Evolutionary conservation across 2,888 invertebrate species (phyloP), one percentile per base, ranked within the genome.

Genomic region (Nomada goodeniana): DNA sequence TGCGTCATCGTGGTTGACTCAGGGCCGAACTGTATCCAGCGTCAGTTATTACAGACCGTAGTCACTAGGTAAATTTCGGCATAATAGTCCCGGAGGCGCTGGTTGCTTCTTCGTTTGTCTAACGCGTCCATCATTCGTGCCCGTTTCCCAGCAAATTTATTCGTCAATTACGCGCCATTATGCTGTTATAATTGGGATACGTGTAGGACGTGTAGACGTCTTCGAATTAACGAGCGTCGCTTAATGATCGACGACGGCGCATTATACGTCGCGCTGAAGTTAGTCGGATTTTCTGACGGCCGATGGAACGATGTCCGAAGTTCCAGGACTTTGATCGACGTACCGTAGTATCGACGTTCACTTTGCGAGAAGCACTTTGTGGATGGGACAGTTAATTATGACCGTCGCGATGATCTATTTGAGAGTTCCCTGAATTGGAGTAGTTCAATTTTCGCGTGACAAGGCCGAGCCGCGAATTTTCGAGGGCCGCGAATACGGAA

Each of bases 101-200:
- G 23, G 47, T 9, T 29, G 69, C 55, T 80, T 73, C 72, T 82
- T 80, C 76, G 55, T 72, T 82, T 53, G 55, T 50, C 57, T 13
- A 61, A 64, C 55, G n/a, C 68, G 44, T 44, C 13, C n/a, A 55
- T 69, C 72, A 61, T 61, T 15, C 64, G 23, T 29, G 23, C 7
- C 42, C 23, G 9, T 55, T 76, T 44, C 60, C 69, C 47, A 23
- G 55, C 29, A 59, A 71, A 60, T 75, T 71, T 75, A 71, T 50
- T 69, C 42, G 68, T 15, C 69, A 76, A 69, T 80, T 69, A 60
- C 67, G 15, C 1, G 5, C 59, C 23, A 23, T 55, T 60, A 15
- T 18, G 42, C 7, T 42, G 5, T 53, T 26, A 10, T 64, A 55
- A 72, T 80, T 73, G 68, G 26, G 20, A 69, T 59, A n/a, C 44